Base-by-base conservation (phyloP, 2,113 vertebrate species). In the Phalacrocorax carbo region DNA sequence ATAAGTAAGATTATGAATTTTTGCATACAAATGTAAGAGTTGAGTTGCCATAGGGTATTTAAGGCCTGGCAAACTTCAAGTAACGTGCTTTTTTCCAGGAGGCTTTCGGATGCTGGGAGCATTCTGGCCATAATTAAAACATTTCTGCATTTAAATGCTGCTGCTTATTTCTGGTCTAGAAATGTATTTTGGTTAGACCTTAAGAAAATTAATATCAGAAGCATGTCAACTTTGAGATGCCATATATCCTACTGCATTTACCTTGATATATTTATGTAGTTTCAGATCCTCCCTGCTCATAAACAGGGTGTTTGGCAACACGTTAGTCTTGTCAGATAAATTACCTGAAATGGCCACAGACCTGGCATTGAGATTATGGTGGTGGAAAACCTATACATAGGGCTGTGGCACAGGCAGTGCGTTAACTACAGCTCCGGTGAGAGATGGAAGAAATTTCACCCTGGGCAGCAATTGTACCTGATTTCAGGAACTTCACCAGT, bases 1-100 rank as follows among this genome's bases (percentile, higher is more conserved):
- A 3, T 88, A 94, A 93, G 61, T 91, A 57, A 80, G 86, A 72
- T 95, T 90, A 85, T 84, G 85, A 93, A 91, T 88, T 82, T 94
- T 90, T 89, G 90, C 85, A 69, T 60, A 68, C 42, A 81, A 92
- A 70, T 77, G 7, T 73, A 83, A 76, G 71, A 93, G 46, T 64
- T 86, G 84, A 80, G 82, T 95, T 94, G 77, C 92, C 64, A 51
- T 76, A 65, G 77, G 40, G 42, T 83, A 40, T 95, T 84, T 44
- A 68, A 14, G 68, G 73, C 83, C 94, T 96, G 82, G 91, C 75
- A 69, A 42, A 12, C 36, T 88, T 96, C 83, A 75, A 3, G 8
- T 89, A 94, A 82, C 11, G 2, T 0, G 0, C 36, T 80, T 91
- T 80, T 46, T 82, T 3, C 5, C 8, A 82, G 85, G 69, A 72